Conservation (phyloP, 2,888 invertebrate species). For the Agriopis aurantiaria region DNA sequence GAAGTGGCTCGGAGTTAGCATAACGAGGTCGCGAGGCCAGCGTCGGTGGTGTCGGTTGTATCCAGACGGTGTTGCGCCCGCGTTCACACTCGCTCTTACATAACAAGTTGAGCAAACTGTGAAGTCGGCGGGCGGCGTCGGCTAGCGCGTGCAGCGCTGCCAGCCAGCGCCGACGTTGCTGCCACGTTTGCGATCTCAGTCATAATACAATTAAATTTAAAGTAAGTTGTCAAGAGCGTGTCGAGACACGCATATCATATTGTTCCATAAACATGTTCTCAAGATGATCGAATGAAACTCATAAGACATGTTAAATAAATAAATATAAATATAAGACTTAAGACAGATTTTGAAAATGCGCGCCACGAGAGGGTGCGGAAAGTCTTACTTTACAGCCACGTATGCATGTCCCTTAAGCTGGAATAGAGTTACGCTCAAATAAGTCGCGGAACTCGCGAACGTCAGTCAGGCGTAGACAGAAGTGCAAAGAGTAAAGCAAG, state of each 20-base stretch:
- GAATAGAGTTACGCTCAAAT: too few relatives aligned
- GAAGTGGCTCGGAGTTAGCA: conserved; percentile 26
- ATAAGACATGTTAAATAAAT: too few relatives aligned
- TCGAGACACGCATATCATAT: background rate
- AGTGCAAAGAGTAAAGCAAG: too few relatives aligned
- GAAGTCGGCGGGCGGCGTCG: conserved; percentile 28
- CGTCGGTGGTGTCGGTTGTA: conserved; percentile 34
- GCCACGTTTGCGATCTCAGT: conserved; percentile 25
- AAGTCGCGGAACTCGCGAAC: too few relatives aligned
- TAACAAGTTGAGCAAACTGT: conserved; percentile 65
- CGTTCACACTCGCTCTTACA: conserved; percentile 63
- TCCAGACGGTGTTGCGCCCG: conserved; percentile 48
- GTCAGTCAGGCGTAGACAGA: too few relatives aligned
- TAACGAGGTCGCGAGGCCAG: conserved; percentile 44
- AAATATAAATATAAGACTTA: too few relatives aligned
- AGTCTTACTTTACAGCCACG: too few relatives aligned
- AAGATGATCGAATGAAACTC: too few relatives aligned
- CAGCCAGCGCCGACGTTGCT: conserved; percentile 12
- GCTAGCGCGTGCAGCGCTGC: conserved; percentile 28
- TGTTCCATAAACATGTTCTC: background rate
- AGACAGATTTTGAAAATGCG: too few relatives aligned
- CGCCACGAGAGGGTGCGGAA: too few relatives aligned
- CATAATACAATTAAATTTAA: conserved; percentile 2
- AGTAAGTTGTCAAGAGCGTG: background rate
- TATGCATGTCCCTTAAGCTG: too few relatives aligned